These are phyloP conservation scores for Ectobius pallidus DNA, from an alignment of 2,888 invertebrate species.

Conservation along the genomic window DNA sequence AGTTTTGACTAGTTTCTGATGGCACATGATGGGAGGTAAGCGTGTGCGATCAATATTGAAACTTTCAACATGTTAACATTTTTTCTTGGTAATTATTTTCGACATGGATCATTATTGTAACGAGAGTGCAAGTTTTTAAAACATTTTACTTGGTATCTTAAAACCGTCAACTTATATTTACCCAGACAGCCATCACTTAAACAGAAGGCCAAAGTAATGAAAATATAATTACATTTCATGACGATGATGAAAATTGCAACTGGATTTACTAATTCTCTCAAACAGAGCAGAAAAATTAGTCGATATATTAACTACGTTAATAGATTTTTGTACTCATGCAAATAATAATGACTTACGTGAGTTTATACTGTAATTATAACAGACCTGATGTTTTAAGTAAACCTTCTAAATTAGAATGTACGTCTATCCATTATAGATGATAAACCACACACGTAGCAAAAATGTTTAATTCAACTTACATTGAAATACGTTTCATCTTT, in stretches of 20 bases:
- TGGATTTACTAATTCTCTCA: not conserved
- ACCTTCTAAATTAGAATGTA: no score
- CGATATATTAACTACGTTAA: not conserved
- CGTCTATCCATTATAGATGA: no score
- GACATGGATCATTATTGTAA: not conserved
- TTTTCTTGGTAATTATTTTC: not conserved
- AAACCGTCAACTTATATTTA: not conserved
- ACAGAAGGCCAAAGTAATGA: not conserved
- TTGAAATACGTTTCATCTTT: no score
- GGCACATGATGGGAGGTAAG: constrained; percentile 3
- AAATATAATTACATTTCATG: not conserved
- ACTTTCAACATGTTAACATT: not conserved
- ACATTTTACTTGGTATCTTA: not conserved
- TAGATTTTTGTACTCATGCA: not conserved
- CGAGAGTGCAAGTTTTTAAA: not conserved
- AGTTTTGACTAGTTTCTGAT: no score
- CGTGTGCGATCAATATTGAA: not conserved
- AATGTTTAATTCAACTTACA: no score
- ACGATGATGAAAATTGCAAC: not conserved
- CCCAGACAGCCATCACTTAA: not conserved
- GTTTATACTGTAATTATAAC: not conserved
- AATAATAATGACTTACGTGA: not conserved
- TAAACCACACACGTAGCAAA: no score
- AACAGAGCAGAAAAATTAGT: not conserved
- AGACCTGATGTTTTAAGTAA: no score